Evolutionary conservation across 2,797 vertebrate genomes (phyloP), one percentile per base, ranked within the genome.

Genomic region (Tiaroga cobitis): DNA sequence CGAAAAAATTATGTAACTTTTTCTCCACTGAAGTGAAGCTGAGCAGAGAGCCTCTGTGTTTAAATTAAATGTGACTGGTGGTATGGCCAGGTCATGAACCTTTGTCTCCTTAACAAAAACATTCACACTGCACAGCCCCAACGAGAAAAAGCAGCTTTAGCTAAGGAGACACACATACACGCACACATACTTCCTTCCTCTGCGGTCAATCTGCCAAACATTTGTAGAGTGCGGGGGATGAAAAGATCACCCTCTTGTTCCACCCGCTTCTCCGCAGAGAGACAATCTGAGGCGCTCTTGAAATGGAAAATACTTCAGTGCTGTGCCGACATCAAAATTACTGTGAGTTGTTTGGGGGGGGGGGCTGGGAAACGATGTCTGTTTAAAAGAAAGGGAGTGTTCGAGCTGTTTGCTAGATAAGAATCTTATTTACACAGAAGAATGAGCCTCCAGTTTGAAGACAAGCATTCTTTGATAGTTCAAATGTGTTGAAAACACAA

Each of bases 101-200:
- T 90, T 93, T 90, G 89, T 94, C 93, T 93, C 89, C 91, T 93
- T 93, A 94, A 95, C 94, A 94, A 94, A 94, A 95, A 95, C 94
- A 94, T 93, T 95, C 92, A 93, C 88, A 82, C 92, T 91, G 91
- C 92, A 91, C 69, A 90, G 85, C 92, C 93, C 91, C 90, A 92
- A 94, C 84, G 92, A 92, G 91, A 93, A 90, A 92, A 90, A 88
- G 89, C 81, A 84, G 92, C 91, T 91, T 89, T 80, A 70, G 85
- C 88, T 84, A 85, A 61, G 82, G 19, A 87, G 79, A 75, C 63
- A 26, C 87, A 56, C 78, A 61, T 70, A 41, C 79, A 73, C 84
- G 87, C 80, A 87, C 81, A 34, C 86, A 88, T 70, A 89, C 82
- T 81, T 89, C 85, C 90, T 88, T 89, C 90, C 90, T 85, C 65